These are phyloP conservation scores for Coilia nasus DNA, from an alignment of 2,797 vertebrate species.

Conservation along the genomic window DNA sequence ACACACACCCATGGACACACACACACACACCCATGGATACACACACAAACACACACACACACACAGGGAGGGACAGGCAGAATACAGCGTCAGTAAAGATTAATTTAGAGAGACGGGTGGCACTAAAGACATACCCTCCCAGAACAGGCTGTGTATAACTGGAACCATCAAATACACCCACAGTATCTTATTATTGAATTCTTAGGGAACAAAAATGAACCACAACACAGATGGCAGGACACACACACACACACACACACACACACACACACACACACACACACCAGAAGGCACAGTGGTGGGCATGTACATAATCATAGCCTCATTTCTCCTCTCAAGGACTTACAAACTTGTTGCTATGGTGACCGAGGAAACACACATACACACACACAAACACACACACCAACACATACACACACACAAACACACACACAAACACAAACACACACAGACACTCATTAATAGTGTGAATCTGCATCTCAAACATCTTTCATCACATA, in stretches of 20 bases:
- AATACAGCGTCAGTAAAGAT: background rate
- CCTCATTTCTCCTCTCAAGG: background rate
- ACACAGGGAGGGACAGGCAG: background rate
- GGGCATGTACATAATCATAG: constrained; percentile 22
- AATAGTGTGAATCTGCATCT: constrained; percentile 14
- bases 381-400: too few relatives aligned
- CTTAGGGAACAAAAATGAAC: background rate
- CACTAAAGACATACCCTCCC: background rate
- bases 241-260: constrained; percentile 2
- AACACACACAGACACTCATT: constrained; percentile 10
- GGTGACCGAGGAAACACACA: background rate
- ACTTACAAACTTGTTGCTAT: constrained; percentile 13
- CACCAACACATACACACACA: too few relatives aligned
- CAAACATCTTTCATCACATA: constrained; percentile 3
- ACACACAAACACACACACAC: constrained; percentile 3
- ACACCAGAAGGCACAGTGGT: background rate
- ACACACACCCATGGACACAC: background rate
- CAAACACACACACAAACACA: too few relatives aligned
- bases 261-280: background rate
- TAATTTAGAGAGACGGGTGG: background rate
- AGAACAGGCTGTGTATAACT: background rate
- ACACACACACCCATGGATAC: constrained; percentile 10
- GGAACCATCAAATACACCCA: background rate
- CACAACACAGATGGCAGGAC: constrained; percentile 10
- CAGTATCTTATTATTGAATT: constrained; percentile 2